Evolutionary conservation across 2,797 vertebrate species (phyloP).

Genomic region (Tiaroga cobitis): DNA sequence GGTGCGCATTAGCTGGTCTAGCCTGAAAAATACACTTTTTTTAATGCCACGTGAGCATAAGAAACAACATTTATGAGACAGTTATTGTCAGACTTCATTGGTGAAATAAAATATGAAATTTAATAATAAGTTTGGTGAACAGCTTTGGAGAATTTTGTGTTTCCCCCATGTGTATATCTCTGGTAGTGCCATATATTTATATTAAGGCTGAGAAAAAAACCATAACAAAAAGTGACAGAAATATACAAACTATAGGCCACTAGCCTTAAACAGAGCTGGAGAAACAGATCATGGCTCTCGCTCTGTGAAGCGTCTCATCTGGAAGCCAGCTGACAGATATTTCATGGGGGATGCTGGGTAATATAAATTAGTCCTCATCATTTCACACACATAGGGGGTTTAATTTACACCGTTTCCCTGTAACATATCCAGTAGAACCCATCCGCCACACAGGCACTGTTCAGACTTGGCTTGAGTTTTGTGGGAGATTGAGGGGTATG

Average conservation of each 20-base stretch:
- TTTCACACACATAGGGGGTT: slow-evolving; percentile 53
- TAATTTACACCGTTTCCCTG: slow-evolving; percentile 59
- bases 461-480: neutral
- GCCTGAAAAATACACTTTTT: neutral
- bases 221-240: slow-evolving; percentile 49
- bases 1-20: too few relatives aligned
- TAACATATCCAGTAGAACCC: slow-evolving; percentile 60
- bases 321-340: slow-evolving; percentile 69
- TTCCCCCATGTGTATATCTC: neutral
- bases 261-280: neutral
- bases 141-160: too few relatives aligned
- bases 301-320: slow-evolving; percentile 62
- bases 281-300: slow-evolving; percentile 22
- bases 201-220: slow-evolving; percentile 5
- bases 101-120: too few relatives aligned
- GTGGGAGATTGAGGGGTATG: slow-evolving; percentile 1
- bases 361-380: slow-evolving; percentile 47
- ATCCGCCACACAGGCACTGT: slow-evolving; percentile 13
- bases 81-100: too few relatives aligned
- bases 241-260: slow-evolving; percentile 25
- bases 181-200: neutral
- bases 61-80: neutral
- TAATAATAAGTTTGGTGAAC: too few relatives aligned
- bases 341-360: slow-evolving; percentile 25
- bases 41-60: neutral